A percentile compares a stretch with the other conserved stretches of the same genome.
Evolutionary conservation across 2,797 vertebrate genomes (phyloP).

Genomic region (Capromys pilorides): DNA sequence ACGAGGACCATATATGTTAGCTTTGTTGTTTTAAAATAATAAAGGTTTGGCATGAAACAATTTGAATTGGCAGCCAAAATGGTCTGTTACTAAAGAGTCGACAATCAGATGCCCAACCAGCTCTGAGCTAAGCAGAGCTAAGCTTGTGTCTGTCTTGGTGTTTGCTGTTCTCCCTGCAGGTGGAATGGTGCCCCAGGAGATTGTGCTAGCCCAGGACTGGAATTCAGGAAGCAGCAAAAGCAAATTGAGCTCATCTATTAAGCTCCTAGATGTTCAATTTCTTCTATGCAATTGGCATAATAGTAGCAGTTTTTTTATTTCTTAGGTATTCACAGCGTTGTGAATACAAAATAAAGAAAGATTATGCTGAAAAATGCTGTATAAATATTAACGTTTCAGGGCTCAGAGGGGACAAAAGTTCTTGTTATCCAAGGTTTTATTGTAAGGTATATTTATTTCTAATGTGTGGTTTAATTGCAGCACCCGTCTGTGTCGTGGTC

Average conservation of each 20-base stretch:
- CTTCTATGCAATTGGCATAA: slow-evolving; percentile 29
- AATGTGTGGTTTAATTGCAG: background rate
- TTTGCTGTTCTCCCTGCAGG: background rate
- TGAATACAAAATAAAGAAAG: background rate
- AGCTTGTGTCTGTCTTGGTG: background rate
- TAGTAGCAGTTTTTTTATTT: background rate
- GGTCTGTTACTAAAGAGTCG: background rate
- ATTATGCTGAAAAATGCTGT: background rate
- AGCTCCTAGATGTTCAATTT: background rate
- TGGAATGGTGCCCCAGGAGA: background rate
- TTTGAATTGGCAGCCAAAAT: slow-evolving; percentile 38
- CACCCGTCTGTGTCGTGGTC: background rate
- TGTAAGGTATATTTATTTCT: slow-evolving; percentile 27
- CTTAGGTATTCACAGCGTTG: background rate
- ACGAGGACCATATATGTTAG: background rate
- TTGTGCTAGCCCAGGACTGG: background rate
- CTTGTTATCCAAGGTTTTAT: slow-evolving; percentile 8
- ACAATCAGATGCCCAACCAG: background rate
- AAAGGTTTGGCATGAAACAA: background rate
- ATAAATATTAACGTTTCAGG: background rate
- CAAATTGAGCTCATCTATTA: background rate
- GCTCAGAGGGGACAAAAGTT: background rate
- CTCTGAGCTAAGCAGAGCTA: background rate
- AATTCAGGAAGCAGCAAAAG: background rate
- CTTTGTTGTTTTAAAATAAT: slow-evolving; percentile 45